Base-by-base conservation (phyloP, 2,888 invertebrate genomes). In the Hypolimnas misippus region DNA sequence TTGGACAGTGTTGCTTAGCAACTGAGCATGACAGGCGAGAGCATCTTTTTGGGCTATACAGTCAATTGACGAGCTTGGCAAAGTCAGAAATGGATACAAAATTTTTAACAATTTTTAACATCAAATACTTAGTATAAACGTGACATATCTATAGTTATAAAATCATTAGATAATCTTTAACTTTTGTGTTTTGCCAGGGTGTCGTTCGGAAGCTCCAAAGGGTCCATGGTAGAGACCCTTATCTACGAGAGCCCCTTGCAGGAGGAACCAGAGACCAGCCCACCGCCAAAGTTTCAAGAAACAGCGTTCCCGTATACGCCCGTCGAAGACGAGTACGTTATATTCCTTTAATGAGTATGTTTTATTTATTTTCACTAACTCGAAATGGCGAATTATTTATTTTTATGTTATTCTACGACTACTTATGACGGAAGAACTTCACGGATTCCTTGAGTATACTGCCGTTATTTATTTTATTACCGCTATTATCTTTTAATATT, bases 171-270 rank as follows among this genome's bases (percentile, higher is more conserved):
- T n/a, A n/a, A n/a, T n/a, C n/a, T n/a, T n/a, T n/a, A n/a, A n/a
- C n/a, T n/a, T n/a, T n/a, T n/a, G n/a, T n/a, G n/a, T n/a, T n/a
- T 42, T 52, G 90, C 12, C 93, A 98, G 97, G 93, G 98, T 98
- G 72, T 97, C 97, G 55, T 98, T 98, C 88, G 98, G 97, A 72
- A 97, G 97, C 84, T 97, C 97, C 73, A 97, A 97, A 87, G 97
- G 97, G 71, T 97, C 97, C 56, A 97, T 98, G 97, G 97, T 98
- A 70, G 98, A 98, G 92, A 98, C 98, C 52, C 93, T 97, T 73
- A 97, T 98, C 74, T 97, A 96, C 91, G 97, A 98, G 92, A 96
- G 95, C 76, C 95, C 95, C 33, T 93, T 96, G 56, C 96, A 96
- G 77, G 96, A 96, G 86, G 96, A 96, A 79, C 95, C 95, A 8